A percentile compares a stretch with the other conserved stretches of the same genome.
Evolutionary conservation across 2,888 invertebrate genomes (phyloP).

Genomic region (Dolichomitus sp.): DNA sequence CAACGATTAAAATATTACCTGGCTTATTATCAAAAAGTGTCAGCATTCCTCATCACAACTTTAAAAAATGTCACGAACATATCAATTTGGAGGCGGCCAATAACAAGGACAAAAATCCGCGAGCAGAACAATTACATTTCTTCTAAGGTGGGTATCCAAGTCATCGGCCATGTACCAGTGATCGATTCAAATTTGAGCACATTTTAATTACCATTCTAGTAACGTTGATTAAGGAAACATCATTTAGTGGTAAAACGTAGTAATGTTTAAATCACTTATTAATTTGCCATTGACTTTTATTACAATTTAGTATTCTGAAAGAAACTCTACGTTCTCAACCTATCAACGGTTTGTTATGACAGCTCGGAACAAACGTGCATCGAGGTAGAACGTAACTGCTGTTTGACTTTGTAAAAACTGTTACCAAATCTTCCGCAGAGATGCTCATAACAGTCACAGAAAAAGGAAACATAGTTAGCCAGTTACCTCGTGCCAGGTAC

Average conservation of each 20-base stretch:
- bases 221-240: too few species aligned
- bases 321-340: background rate
- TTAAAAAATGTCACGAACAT: too few species aligned
- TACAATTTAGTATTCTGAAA: too few species aligned
- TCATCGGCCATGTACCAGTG: too few species aligned
- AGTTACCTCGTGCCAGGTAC: conserved; percentile 36
- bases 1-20: background rate
- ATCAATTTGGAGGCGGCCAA: too few species aligned
- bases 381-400: conserved; percentile 6
- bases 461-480: conserved; percentile 36
- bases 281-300: background rate
- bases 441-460: conserved; percentile 17
- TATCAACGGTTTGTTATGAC: background rate
- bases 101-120: too few species aligned
- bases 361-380: background rate
- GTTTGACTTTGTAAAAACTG: conserved; percentile 12
- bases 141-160: too few species aligned
- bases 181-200: too few species aligned
- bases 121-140: too few species aligned
- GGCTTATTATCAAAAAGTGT: too few species aligned
- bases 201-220: too few species aligned
- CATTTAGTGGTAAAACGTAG: background rate
- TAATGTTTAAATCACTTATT: background rate
- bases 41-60: too few species aligned
- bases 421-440: conserved; percentile 20